Evolutionary conservation across 2,888 invertebrate species (phyloP).

Genomic region (Ommatoiulus sabulosus): DNA sequence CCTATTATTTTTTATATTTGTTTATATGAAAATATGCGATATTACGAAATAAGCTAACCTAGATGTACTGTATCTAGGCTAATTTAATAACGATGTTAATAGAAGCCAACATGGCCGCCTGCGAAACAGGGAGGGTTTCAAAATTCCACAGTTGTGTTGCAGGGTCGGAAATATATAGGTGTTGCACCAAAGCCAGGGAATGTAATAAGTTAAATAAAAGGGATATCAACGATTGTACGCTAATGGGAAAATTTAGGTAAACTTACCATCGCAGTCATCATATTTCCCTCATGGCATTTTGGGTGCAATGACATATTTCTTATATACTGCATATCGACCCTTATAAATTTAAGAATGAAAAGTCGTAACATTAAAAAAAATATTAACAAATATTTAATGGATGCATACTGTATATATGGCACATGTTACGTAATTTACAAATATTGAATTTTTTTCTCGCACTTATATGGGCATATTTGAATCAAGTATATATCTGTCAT

Average conservation of each 20-base stretch:
- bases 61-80: neutral
- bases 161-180: neutral
- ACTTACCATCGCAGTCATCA: neutral
- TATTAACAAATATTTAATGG: neutral
- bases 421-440: too few species aligned
- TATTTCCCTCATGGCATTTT: neutral
- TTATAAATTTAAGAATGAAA: neutral
- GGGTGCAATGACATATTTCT: constrained; percentile 26
- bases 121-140: neutral
- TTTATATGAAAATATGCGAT: neutral
- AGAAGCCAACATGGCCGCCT: neutral
- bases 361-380: neutral
- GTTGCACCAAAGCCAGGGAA: neutral
- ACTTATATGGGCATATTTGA: neutral
- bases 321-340: neutral
- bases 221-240: neutral
- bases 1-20: neutral
- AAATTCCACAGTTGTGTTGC: neutral
- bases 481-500: neutral
- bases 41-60: neutral
- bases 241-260: too few species aligned
- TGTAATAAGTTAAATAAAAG: neutral
- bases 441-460: neutral
- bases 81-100: constrained; percentile 30
- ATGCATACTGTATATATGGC: neutral